Evolutionary conservation across 2,113 vertebrate genomes (phyloP).

Genomic region (Festucalex cinctus): DNA sequence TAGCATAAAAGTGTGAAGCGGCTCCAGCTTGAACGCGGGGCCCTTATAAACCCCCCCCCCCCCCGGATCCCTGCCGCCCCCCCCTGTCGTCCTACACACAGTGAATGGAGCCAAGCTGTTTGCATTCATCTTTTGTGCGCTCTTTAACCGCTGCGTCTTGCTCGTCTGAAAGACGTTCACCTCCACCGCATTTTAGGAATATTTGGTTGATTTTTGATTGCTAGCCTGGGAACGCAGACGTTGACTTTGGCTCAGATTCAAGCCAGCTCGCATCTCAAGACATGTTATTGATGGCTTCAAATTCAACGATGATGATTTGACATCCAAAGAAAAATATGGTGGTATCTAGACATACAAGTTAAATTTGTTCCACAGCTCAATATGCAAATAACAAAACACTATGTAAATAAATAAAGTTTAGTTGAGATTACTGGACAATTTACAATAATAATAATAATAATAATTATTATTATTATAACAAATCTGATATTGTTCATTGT

Average conservation of each 20-base stretch:
- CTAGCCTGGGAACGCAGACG: background rate
- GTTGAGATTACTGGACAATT: too few species aligned
- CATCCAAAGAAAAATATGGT: background rate
- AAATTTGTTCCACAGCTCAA: background rate
- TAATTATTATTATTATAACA: too few species aligned
- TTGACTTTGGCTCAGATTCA: background rate
- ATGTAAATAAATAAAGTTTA: too few species aligned
- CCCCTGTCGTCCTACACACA: background rate
- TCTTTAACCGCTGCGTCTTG: constrained; percentile 4
- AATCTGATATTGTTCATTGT: too few species aligned
- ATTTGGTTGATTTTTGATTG: background rate
- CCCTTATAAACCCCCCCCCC: constrained; percentile 20
- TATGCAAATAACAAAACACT: too few species aligned
- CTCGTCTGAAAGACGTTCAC: background rate
- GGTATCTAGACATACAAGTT: background rate
- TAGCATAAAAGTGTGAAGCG: constrained; percentile 46
- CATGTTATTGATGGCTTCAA: background rate
- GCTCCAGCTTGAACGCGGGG: constrained; percentile 30
- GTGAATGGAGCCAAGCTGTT: constrained; percentile 51
- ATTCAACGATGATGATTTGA: background rate
- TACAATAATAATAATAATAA: too few species aligned
- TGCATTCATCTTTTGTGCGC: constrained; percentile 46
- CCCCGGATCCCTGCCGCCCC: background rate
- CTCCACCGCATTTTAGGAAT: background rate
- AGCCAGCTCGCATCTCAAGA: background rate